Evolutionary conservation across 2,797 vertebrate genomes (phyloP).

Genomic region (Rhinella marina): DNA sequence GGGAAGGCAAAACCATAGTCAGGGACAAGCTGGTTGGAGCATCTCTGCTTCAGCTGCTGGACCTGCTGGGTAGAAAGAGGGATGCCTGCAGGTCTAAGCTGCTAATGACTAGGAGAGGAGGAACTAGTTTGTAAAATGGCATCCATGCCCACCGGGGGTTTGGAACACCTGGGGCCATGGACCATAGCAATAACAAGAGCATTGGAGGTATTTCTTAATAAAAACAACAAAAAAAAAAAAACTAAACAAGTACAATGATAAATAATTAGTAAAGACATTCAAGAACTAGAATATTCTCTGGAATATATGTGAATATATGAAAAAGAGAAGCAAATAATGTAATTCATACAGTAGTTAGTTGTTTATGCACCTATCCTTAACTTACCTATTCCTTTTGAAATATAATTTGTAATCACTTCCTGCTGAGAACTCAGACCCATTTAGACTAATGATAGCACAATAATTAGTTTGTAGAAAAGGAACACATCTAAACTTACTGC

Average conservation of each 20-base stretch:
- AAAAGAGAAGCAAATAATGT: background rate
- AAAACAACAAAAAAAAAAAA: no score
- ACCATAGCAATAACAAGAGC: background rate
- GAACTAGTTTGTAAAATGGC: no score
- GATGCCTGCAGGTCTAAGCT: no score
- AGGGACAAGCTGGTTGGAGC: no score
- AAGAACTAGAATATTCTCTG: background rate
- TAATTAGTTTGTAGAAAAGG: conserved; percentile 42
- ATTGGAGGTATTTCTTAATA: background rate
- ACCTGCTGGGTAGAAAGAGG: no score
- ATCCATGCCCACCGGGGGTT: no score
- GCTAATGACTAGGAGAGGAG: no score
- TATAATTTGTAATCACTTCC: conserved; percentile 32
- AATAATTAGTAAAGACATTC: no score
- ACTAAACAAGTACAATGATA: no score
- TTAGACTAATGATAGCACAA: conserved; percentile 50
- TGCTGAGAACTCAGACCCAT: conserved; percentile 41
- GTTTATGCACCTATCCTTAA: conserved; percentile 7
- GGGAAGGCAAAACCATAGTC: no score
- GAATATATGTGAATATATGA: background rate
- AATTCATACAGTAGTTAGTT: background rate
- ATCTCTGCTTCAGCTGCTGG: no score
- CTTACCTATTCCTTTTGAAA: conserved; percentile 39
- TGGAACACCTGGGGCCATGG: no score
- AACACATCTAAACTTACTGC: conserved; percentile 48